These are phyloP conservation scores for Eugnorisma glareosa DNA, from an alignment of 2,888 invertebrate species.

Conservation along the genomic window DNA sequence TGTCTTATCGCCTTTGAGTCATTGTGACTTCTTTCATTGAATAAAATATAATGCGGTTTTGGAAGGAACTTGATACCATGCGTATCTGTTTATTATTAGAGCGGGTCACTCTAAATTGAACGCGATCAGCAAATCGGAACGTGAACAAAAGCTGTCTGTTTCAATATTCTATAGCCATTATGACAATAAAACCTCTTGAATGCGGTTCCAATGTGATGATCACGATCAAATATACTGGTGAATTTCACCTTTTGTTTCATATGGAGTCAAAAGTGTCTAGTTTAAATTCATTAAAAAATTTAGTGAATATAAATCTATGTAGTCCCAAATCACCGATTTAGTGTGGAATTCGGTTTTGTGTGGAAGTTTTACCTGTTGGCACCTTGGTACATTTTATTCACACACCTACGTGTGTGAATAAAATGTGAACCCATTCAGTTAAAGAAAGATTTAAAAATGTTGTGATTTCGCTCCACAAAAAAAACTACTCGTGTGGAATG, in stretches of 20 bases:
- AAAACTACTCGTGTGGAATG: background rate
- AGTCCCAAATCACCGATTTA: background rate
- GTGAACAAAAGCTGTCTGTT: background rate
- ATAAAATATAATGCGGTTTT: background rate
- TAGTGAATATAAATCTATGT: background rate
- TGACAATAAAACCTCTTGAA: background rate
- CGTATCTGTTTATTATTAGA: background rate
- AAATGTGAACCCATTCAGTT: background rate
- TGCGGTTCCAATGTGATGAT: background rate
- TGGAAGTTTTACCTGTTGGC: background rate
- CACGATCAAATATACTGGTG: background rate
- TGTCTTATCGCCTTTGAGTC: slow-evolving; percentile 20
- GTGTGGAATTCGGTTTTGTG: background rate
- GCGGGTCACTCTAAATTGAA: background rate
- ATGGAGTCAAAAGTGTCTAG: background rate
- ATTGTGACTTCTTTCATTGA: background rate
- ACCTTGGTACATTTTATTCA: no score
- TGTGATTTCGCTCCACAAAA: background rate
- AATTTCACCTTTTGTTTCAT: background rate
- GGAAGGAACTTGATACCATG: background rate
- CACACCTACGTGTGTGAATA: no score
- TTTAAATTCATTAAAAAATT: background rate
- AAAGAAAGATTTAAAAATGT: background rate
- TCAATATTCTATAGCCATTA: background rate
- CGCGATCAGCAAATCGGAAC: background rate